These are phyloP conservation scores for Bostrychus sinensis DNA, from an alignment of 2,113 vertebrate species.

Conservation along the genomic window DNA sequence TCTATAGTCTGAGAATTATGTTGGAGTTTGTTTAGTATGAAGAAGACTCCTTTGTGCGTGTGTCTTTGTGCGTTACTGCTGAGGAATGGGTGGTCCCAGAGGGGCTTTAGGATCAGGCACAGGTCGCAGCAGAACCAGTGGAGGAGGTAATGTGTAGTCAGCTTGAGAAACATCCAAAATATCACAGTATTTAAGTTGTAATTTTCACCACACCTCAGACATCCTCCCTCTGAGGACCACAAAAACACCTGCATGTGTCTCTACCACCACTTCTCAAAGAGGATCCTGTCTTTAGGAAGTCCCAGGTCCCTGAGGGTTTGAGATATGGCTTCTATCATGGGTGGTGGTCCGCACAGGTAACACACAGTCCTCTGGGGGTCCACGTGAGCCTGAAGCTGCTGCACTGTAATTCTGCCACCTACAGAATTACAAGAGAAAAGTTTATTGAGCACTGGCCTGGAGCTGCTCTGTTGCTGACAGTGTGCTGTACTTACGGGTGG, in stretches of 20 bases:
- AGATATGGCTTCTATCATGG: conserved; percentile 91
- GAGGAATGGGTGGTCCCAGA: conserved; percentile 10
- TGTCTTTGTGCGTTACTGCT: conserved; percentile 16
- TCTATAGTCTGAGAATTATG: no score
- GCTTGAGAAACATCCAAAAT: no score
- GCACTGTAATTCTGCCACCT: conserved; percentile 88
- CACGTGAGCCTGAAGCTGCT: conserved; percentile 79
- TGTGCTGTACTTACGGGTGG: conserved; percentile 80
- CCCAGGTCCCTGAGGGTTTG: conserved; percentile 78
- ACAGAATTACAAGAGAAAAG: conserved; percentile 55
- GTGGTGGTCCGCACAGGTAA: conserved; percentile 94
- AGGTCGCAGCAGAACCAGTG: conserved; percentile 13
- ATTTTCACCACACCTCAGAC: not conserved
- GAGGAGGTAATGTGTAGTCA: not conserved
- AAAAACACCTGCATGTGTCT: not conserved
- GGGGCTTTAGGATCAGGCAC: conserved; percentile 7
- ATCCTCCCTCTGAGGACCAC: not conserved
- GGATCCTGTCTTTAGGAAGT: conserved; percentile 82
- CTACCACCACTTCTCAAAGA: conserved; percentile 99
- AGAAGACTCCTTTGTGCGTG: conserved; percentile 18
- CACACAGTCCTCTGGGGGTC: conserved; percentile 85
- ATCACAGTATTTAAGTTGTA: no score
- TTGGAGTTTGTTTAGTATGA: conserved; percentile 1
- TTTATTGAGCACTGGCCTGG: conserved; percentile 9
- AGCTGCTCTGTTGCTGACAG: no score